Evolutionary conservation across 2,888 invertebrate genomes (phyloP), one percentile per base, ranked within the genome.

Genomic region (Nineta flava): DNA sequence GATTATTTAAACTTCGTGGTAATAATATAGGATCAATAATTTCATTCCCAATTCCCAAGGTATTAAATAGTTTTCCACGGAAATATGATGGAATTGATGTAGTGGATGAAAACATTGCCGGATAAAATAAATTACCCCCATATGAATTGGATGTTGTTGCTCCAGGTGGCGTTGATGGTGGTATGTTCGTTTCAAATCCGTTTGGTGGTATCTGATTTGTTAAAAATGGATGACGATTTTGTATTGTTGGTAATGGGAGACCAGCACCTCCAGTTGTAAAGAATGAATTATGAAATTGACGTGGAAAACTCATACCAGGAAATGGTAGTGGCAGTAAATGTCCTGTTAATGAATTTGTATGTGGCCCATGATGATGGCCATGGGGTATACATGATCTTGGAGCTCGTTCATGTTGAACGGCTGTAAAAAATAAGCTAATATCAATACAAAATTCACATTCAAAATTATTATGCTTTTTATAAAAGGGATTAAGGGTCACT

Each of bases 351-450:
- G 63, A 56, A 64, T 62, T 40, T 63, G 63, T 42, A 64, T 61
- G 43, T 65, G 64, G 55, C 61, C 63, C 50, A 64, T 65, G 64
- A 56, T 67, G 63, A 32, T 41, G 41, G 12, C 15, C 6, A 56
- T 65, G 58, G 26, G 60, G 55, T 31, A 65, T 65, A 1, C 66
- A 60, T 2, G 75, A 69, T 43, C 91, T 73, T 0, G 91, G 88
- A 9, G 91, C 88, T 54, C 92, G 71, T 67, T 92, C 92, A 65
- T 92, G 90, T 63, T 92, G 91, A 16, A 92, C 92, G 52, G 92
- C 92, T 92, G 74, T 47, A 71, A 67, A 50, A 52, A 51, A n/a
- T n/a, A n/a, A n/a, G n/a, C n/a, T n/a, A n/a, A n/a, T n/a, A 52
- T 40, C n/a, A 40, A 13, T 40, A 40, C n/a, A 40, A n/a, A n/a